phyloP scores from a whole-genome alignment of 2,113 vertebrate species.

The Salvator merianae region DNA sequence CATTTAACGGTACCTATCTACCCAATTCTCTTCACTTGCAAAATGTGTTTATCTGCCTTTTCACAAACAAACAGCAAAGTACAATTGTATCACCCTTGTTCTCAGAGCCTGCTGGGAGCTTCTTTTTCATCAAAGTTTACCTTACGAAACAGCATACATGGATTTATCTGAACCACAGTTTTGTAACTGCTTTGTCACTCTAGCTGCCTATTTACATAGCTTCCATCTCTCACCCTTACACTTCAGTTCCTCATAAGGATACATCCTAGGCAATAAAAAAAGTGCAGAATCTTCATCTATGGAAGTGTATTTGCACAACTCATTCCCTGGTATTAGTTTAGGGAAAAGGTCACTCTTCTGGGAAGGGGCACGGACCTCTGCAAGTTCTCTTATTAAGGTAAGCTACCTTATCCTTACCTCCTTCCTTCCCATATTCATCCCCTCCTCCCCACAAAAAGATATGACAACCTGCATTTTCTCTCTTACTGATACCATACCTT shows the following conservation, averaged over 20 bases:
- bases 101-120: conserved; percentile 11
- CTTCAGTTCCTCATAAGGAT: not conserved
- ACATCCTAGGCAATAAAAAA: not conserved
- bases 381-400: conserved; percentile 40
- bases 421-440: conserved; percentile 39
- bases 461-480: conserved; percentile 40
- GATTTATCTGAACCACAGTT: not conserved
- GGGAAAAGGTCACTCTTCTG: not conserved
- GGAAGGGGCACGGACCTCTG: not conserved
- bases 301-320: not conserved
- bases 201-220: fast-evolving
- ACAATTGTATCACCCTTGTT: not conserved
- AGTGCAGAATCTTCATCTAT: not conserved
- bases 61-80: conserved; percentile 3
- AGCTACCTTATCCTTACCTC: not conserved
- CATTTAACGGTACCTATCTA: not conserved
- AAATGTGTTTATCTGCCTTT: not conserved
- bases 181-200: not conserved
- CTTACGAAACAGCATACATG: conserved; percentile 27
- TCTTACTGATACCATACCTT: conserved; percentile 30
- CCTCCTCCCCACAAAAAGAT: conserved; percentile 19
- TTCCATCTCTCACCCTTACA: not conserved
- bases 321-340: fast-evolving
- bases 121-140: not conserved
- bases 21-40: not conserved